phyloP scores from a whole-genome alignment of 2,797 vertebrate species.

The Phaenicophaeus curvirostris region DNA sequence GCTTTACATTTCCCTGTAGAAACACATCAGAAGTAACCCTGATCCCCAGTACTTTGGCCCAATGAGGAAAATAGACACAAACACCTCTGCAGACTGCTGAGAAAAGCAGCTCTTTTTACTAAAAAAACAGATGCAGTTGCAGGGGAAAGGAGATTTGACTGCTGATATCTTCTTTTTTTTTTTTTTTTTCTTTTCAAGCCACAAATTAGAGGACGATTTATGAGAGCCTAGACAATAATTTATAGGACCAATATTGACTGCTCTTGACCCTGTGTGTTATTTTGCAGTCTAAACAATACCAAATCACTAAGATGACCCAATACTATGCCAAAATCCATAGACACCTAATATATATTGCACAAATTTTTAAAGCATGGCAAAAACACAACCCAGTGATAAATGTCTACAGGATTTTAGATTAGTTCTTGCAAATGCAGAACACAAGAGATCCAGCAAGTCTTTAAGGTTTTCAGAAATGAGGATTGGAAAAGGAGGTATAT shows the following conservation, averaged over 20 bases:
- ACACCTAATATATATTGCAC: slow-evolving; percentile 70
- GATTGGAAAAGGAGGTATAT: background rate
- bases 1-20: slow-evolving; percentile 62
- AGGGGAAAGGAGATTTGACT: slow-evolving; percentile 48
- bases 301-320: slow-evolving; percentile 72
- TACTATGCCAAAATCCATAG: slow-evolving; percentile 67
- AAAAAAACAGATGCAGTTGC: background rate
- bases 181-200: slow-evolving; percentile 20
- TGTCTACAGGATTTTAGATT: slow-evolving; percentile 49
- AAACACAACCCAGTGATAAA: slow-evolving; percentile 59
- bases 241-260: slow-evolving; percentile 73
- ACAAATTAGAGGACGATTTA: slow-evolving; percentile 79
- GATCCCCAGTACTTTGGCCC: background rate
- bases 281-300: slow-evolving; percentile 74
- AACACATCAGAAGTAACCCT: slow-evolving; percentile 30
- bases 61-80: background rate
- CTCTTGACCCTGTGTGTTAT: slow-evolving; percentile 71
- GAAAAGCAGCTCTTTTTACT: background rate
- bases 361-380: slow-evolving; percentile 72
- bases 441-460: background rate
- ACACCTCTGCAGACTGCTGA: background rate
- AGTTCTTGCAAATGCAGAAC: slow-evolving; percentile 39
- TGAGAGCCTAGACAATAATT: slow-evolving; percentile 71
- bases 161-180: slow-evolving; percentile 29
- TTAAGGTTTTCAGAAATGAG: slow-evolving; percentile 11